A percentile compares a stretch with the other conserved stretches of the same genome.
Evolutionary conservation across 2,113 vertebrate genomes (phyloP).

Genomic region (Peucedramus taeniatus): DNA sequence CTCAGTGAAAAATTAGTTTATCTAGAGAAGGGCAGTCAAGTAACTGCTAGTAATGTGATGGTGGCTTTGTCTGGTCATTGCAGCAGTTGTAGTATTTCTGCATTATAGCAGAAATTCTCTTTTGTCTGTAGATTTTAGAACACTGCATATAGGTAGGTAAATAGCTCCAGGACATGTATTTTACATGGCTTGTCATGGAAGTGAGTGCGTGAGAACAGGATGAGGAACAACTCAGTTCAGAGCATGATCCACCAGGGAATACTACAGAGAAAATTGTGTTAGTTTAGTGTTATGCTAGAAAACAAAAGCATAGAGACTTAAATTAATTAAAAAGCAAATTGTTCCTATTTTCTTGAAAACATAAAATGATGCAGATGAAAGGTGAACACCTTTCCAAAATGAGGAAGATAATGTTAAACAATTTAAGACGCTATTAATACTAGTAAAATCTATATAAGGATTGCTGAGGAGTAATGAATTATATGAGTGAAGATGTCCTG

Average conservation of each 20-base stretch:
- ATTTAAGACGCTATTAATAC: not conserved
- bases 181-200: not conserved
- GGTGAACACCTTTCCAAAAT: not conserved
- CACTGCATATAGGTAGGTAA: not conserved
- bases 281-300: not conserved
- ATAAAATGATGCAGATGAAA: not conserved
- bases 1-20: not conserved
- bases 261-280: not conserved
- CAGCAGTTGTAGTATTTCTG: not conserved
- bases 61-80: not conserved
- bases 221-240: not conserved
- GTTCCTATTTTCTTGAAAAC: not conserved
- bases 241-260: not conserved
- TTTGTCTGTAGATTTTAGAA: not conserved
- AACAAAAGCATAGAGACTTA: not conserved
- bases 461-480: not conserved
- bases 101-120: no score
- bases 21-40: not conserved
- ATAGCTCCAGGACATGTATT: not conserved
- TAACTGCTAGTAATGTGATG: not conserved
- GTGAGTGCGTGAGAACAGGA: not conserved
- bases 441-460: not conserved
- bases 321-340: not conserved
- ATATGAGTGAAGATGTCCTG: not conserved
- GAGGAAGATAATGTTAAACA: not conserved